phyloP scores from a whole-genome alignment of 2,113 vertebrate genomes.

The Mirounga angustirostris region DNA sequence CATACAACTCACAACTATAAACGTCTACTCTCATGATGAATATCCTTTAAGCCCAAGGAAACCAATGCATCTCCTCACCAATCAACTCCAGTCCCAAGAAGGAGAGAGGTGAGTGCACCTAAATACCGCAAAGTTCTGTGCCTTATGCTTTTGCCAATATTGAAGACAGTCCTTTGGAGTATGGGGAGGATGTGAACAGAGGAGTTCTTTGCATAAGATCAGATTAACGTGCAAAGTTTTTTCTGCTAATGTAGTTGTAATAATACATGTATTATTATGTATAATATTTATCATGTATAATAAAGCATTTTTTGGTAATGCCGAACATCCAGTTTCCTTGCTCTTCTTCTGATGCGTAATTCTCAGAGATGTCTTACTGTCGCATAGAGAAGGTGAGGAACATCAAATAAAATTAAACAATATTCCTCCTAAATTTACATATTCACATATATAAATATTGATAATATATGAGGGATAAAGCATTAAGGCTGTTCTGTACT shows the following conservation, averaged over 20 bases:
- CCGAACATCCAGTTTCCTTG: not conserved
- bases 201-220: not conserved
- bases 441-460: not conserved
- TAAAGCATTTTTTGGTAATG: not conserved
- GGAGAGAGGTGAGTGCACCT: not conserved
- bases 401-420: not conserved
- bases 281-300: not conserved
- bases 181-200: not conserved
- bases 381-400: not conserved
- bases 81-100: not conserved
- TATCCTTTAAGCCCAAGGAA: not conserved
- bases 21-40: not conserved
- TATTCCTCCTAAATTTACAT: not conserved
- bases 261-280: not conserved
- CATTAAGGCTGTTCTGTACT: not conserved
- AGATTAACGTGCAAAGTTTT: not conserved
- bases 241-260: not conserved
- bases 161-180: not conserved
- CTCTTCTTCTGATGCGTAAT: not conserved
- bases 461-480: not conserved
- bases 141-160: not conserved
- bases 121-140: not conserved
- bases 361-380: not conserved
- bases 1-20: not conserved
- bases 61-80: not conserved